phyloP scores from a whole-genome alignment of 2,888 invertebrate genomes.

The Leucophenga maculata region DNA sequence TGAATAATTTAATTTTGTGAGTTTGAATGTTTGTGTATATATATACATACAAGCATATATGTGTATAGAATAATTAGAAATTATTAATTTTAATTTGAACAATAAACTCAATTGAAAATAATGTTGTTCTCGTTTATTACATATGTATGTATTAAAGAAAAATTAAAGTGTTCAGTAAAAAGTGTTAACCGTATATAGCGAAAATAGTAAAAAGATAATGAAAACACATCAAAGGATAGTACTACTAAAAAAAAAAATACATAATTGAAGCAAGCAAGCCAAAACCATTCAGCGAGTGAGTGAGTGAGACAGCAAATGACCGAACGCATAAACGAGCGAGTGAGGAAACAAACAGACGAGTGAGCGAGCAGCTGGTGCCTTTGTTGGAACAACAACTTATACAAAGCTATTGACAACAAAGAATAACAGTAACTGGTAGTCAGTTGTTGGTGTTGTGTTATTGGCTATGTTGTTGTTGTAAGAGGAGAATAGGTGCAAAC shows the following conservation, averaged over 20 bases:
- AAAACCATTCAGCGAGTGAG: not conserved
- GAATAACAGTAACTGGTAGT: slow-evolving; percentile 8
- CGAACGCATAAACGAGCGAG: not conserved
- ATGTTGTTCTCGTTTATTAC: not conserved
- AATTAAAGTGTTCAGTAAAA: slow-evolving; percentile 1
- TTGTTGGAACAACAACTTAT: slow-evolving; percentile 40
- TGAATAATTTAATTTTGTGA: slow-evolving; percentile 12
- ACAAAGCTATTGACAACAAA: slow-evolving; percentile 14
- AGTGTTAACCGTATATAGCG: slow-evolving; percentile 8
- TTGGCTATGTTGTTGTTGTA: not conserved
- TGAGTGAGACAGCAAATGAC: not conserved
- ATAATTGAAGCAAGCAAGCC: slow-evolving; percentile 7
- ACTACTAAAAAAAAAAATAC: not conserved
- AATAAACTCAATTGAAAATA: not conserved
- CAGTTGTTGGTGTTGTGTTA: not conserved
- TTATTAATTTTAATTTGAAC: slow-evolving; percentile 49
- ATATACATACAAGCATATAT: slow-evolving; percentile 47
- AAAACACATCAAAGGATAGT: slow-evolving; percentile 10
- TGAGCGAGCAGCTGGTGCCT: slow-evolving; percentile 26
- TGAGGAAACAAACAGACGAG: slow-evolving; percentile 6
- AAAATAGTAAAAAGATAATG: slow-evolving; percentile 14
- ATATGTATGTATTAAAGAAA: not conserved
- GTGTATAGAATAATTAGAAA: slow-evolving; percentile 54
- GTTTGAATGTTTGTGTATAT: slow-evolving; percentile 2
- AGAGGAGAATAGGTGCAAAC: not conserved